Base-by-base conservation (phyloP, 2,113 vertebrate genomes). In the Nycticryphes semicollaris region DNA sequence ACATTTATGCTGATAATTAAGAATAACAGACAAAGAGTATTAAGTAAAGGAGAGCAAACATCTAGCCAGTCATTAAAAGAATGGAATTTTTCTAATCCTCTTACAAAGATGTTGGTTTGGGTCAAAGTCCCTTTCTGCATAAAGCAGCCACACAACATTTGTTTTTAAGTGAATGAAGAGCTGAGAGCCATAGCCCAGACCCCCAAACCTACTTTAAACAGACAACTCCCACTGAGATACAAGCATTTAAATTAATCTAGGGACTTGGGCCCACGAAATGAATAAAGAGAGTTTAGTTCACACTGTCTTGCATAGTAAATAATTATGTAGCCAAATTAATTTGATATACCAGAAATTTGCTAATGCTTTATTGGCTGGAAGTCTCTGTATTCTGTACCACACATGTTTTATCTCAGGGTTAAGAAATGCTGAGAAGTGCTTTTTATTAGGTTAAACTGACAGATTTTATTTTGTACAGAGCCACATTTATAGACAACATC, bases 11-110 rank as follows among this genome's bases (percentile, higher is more conserved):
- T 93, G 87, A 92, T 92, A 96, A 96, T 96, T 95, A 94, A 94
- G 86, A 94, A 84, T 78, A 95, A 82, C 63, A 93, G 92, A 94
- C 79, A 96, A 94, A 95, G 80, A 91, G 70, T 39, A 76, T 96
- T 96, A 95, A 94, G 76, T 75, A 93, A 90, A 95, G 80, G 54
- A 93, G 87, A 95, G 66, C 79, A 95, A 97, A 93, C 90, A 97
- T 94, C 91, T 93, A 96, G 48, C 48, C 80, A 87, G 91, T 91
- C 95, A 89, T 94, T 96, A 96, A 94, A 96, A 96, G 94, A 96
- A 93, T 72, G 93, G 96, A 97, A 94, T 97, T 97, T 96, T 96
- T 93, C 75, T 97, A 97, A 97, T 97, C 96, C 96, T 97, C 96
- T 97, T 97, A 97, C 69, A 92, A 93, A 95, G 93, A 96, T 97